Base-by-base conservation (phyloP, 1,140 invertebrate genomes). In the Hypsibius dujardini region DNA sequence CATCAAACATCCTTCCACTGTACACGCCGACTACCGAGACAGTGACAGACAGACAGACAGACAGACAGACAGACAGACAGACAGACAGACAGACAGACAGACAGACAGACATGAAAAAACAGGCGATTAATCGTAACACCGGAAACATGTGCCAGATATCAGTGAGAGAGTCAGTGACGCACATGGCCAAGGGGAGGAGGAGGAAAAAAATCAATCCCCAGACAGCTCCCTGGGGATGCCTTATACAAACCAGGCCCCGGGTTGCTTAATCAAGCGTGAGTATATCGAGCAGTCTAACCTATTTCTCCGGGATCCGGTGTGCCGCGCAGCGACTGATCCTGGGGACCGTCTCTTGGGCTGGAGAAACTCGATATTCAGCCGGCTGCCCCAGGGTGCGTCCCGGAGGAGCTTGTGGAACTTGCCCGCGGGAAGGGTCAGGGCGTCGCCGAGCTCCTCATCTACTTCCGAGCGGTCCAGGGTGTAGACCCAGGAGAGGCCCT, bases 401-500 rank as follows among this genome's bases (percentile, higher is more conserved):
- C 42, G 7, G 12, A 67, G 62, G 12, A 67, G 7, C 62, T 67
- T 7, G 7, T 14, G 42, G 3, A 67, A 42, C 62, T 67, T 67
- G 62, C 62, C 45, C 45, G 12, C 7, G 3, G 62, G 42, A 42
- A 67, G 7, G 7, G 42, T 67, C 45, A 67, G 42, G 3, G 3
- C 3, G 42, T 42, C 42, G n/a, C 50, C n/a, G 3, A 67, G 62
- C 62, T 14, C 42, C 12, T 67, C 62, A 42, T 67, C 62, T 42
- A 67, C 62, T 67, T 67, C 62, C 7, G 62, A 14, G 7, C 62
- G 62, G 42, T 67, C 62, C 46, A 80, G 77, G 46, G 79, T 79
- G 79, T 88, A 94, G 72, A 95, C 88, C 93, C 93, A 96, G 60
- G 89, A 92, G 72, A 86, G 86, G 40, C 90, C 90, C 72, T 87